A percentile compares a stretch with the other conserved stretches of the same genome.
These are phyloP conservation scores for Metallyticus violacea DNA, from an alignment of 2,888 invertebrate species.

Conservation along the genomic window DNA sequence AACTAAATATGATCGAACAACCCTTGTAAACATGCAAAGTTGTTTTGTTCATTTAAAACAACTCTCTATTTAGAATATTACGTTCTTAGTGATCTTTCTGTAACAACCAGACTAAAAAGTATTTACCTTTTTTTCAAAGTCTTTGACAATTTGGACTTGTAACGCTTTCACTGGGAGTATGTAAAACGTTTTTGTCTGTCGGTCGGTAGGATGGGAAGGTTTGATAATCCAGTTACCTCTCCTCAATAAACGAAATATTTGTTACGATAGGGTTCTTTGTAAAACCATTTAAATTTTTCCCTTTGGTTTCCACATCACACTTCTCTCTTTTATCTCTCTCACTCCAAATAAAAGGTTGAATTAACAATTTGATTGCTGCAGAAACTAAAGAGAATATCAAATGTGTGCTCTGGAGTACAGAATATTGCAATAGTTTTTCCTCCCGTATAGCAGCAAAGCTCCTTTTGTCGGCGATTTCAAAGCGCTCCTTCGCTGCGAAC, in stretches of 20 bases:
- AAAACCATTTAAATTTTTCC: neutral
- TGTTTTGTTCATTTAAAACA: too few species aligned
- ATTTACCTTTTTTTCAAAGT: too few species aligned
- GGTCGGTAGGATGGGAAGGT: too few species aligned
- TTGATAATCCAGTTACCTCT: neutral
- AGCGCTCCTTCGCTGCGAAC: neutral
- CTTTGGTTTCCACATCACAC: neutral
- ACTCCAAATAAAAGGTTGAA: neutral
- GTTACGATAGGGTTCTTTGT: too few species aligned
- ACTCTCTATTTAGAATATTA: too few species aligned
- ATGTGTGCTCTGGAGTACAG: neutral
- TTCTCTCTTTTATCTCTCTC: neutral
- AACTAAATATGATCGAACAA: too few species aligned
- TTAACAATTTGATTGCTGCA: neutral
- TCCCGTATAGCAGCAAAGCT: neutral
- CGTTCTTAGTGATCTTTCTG: too few species aligned
- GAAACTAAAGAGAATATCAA: neutral
- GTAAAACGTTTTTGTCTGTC: too few species aligned
- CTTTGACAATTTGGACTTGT: too few species aligned
- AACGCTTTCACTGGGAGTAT: too few species aligned
- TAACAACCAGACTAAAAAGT: too few species aligned
- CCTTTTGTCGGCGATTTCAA: neutral
- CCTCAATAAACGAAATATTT: neutral
- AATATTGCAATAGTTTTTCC: neutral
- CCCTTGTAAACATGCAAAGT: too few species aligned